Percentiles rank a stretch among this genome's conserved stretches.
These are phyloP conservation scores for Ooceraea biroi DNA, from an alignment of 1,140 invertebrate genomes.

Conservation along the genomic window DNA sequence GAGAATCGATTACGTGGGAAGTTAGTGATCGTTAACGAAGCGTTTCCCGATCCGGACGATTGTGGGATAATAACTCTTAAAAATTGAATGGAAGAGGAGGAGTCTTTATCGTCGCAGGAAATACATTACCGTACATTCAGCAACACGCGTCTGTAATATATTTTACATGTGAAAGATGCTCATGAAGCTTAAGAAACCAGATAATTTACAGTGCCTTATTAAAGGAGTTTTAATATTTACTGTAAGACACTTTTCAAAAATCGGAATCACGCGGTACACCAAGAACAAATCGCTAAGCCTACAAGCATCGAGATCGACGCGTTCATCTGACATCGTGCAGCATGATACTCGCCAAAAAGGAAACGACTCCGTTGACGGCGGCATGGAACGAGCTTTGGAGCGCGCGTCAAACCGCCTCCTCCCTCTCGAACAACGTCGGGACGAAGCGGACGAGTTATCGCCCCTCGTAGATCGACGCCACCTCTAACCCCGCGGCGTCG, in stretches of 20 bases:
- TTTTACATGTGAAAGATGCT: background rate
- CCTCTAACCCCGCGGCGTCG: slow-evolving; percentile 51
- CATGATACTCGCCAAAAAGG: slow-evolving; percentile 14
- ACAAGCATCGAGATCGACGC: background rate
- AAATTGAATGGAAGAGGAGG: slow-evolving; percentile 19
- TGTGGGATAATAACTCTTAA: slow-evolving; percentile 17
- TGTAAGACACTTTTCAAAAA: background rate
- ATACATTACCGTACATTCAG: slow-evolving; percentile 1
- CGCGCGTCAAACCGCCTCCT: background rate
- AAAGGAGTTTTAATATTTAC: background rate
- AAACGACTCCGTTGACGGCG: slow-evolving; percentile 33
- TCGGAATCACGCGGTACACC: background rate
- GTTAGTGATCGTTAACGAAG: background rate
- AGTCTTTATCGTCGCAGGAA: background rate
- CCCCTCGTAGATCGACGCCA: slow-evolving; percentile 39
- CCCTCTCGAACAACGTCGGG: slow-evolving; percentile 7
- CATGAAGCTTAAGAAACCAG: background rate
- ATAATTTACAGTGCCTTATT: no score
- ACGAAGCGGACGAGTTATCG: slow-evolving; percentile 30
- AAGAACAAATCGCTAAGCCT: background rate
- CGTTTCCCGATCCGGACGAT: background rate
- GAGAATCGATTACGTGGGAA: slow-evolving; percentile 23
- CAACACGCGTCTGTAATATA: slow-evolving; percentile 12
- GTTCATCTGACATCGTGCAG: background rate
- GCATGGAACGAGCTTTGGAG: background rate